phyloP scores from a whole-genome alignment of 2,113 vertebrate genomes.

The human (Homo sapiens) region DNA sequence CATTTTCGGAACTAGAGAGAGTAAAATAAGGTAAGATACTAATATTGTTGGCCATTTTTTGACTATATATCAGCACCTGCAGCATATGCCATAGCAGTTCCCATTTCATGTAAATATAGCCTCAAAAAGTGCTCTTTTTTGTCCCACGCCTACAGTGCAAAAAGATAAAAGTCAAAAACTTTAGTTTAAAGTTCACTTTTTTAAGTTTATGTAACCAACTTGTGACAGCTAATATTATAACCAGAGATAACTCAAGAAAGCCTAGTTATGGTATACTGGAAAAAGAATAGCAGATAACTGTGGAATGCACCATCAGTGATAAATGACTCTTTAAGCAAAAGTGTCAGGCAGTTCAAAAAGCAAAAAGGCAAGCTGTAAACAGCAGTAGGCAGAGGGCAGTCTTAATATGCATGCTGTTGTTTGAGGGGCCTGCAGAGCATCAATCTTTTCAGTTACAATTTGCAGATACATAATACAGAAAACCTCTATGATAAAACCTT shows the following conservation, averaged over 20 bases:
- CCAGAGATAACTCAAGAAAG: constrained; percentile 19
- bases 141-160: constrained; percentile 50
- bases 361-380: constrained; percentile 15
- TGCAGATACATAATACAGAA: not conserved
- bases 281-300: not conserved
- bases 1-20: constrained; percentile 6
- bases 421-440: not conserved
- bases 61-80: constrained; percentile 19
- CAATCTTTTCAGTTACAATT: not conserved
- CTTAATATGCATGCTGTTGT: constrained; percentile 19
- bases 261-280: not conserved
- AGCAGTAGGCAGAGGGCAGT: not conserved
- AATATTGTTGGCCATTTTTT: constrained; percentile 16
- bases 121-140: constrained; percentile 47
- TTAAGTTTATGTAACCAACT: constrained; percentile 59
- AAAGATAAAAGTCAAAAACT: constrained; percentile 67
- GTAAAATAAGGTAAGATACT: constrained; percentile 13
- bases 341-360: constrained; percentile 33
- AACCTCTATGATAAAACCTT: not conserved
- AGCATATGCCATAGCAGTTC: not conserved
- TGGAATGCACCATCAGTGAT: not conserved
- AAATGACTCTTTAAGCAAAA: constrained; percentile 36
- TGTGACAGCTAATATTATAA: not conserved
- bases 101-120: constrained; percentile 36
- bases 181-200: constrained; percentile 71